Base-by-base conservation (phyloP, 37 sponge, comb jelly and placozoan genomes). In the Geodia barretti region DNA sequence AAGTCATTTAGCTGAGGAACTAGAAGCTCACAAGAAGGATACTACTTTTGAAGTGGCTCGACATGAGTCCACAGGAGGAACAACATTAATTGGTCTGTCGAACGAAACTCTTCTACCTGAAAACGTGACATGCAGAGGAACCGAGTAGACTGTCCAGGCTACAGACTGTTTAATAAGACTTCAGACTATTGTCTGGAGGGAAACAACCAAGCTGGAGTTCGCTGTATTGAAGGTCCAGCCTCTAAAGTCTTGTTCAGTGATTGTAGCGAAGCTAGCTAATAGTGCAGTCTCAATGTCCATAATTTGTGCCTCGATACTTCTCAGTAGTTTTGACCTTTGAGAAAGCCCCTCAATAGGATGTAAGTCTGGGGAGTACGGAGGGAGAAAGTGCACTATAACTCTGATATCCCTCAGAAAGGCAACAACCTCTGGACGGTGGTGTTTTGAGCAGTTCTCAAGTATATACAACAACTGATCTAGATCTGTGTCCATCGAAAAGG, bases 201-300 rank as follows among this genome's bases (percentile, higher is more conserved):
- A 47, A 7, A 17, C 11, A 17, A 47, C 54, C 54, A 47, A 14
- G 54, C 54, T 47, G 54, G 54, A 17, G 54, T 47, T 17, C 54
- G 54, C 54, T 47, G 54, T 47, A 17, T 47, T 7, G 54, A 47
- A 47, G 54, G 54, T 65, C 67, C 67, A 65, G 5, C 67, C 67
- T 65, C 32, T 25, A 24, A 9, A 25, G 32, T 65, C 67, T 21
- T 65, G 20, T 21, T 7, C 31, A 31, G 67, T 21, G 5, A 65
- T 65, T 31, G 67, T 65, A 23, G 67, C 67, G 19, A 65, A 65
- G 8, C 31, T 29, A 31, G 28, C 67, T 24, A 65, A 65, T 24
- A 65, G 20, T 21, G 67, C 67, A 21, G 67, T 65, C 19, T 65
- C 67, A 9, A 17, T 65, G 23, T 65, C 67, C 32, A 29, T 29